These are phyloP conservation scores for Gymnodraco acuticeps DNA, from an alignment of 2,797 vertebrate species.

Conservation along the genomic window DNA sequence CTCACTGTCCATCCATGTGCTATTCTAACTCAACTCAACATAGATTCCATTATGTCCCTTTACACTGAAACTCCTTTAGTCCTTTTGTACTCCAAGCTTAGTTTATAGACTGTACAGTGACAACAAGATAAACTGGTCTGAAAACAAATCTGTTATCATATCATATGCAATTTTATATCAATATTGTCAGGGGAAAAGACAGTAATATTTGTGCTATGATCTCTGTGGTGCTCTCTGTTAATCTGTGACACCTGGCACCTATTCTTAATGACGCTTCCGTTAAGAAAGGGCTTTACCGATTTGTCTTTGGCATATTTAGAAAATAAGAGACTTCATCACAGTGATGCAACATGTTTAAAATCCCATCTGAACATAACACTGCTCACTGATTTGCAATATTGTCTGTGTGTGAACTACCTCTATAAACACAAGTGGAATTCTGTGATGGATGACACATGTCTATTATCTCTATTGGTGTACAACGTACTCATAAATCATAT, in stretches of 20 bases:
- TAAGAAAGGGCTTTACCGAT: not conserved
- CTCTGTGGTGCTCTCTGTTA: too few species aligned
- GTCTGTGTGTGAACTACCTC: not conserved
- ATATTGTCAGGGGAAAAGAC: not conserved
- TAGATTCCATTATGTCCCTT: conserved; percentile 7
- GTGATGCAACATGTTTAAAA: too few species aligned
- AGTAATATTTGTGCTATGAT: not conserved
- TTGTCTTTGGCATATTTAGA: not conserved
- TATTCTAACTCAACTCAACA: conserved; percentile 34
- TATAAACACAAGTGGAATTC: not conserved
- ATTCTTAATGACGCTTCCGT: not conserved
- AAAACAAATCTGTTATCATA: not conserved
- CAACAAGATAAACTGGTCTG: not conserved
- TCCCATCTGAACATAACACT: not conserved
- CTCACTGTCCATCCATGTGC: conserved; percentile 40
- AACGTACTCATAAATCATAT: not conserved
- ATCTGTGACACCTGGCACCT: too few species aligned
- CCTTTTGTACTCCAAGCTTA: not conserved
- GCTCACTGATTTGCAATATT: not conserved
- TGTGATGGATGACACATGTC: not conserved
- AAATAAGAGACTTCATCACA: not conserved
- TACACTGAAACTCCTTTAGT: not conserved
- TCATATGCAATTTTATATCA: not conserved
- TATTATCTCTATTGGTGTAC: not conserved
- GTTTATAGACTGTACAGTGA: not conserved